These are phyloP conservation scores for Callyntrura sp. DNA, from an alignment of 2,888 invertebrate species.

Conservation along the genomic window DNA sequence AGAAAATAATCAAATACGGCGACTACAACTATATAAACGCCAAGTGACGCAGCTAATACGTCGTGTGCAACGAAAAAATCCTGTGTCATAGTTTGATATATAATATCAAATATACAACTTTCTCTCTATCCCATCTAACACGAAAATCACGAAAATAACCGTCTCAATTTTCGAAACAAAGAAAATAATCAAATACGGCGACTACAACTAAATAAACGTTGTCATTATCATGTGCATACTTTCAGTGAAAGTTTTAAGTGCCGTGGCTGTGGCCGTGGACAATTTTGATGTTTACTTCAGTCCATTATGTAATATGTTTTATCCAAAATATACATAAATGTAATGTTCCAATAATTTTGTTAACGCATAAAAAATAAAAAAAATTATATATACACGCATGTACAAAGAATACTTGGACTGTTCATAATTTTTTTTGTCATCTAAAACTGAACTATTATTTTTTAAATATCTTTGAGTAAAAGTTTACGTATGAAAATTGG, in stretches of 20 bases:
- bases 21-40: too few species aligned
- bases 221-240: constrained; percentile 1
- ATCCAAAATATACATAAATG: neutral
- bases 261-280: neutral
- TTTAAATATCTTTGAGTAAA: too few species aligned
- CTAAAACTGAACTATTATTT: too few species aligned
- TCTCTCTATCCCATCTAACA: too few species aligned
- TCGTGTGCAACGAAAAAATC: constrained; percentile 87
- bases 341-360: constrained; percentile 36
- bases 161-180: neutral
- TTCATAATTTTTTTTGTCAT: too few species aligned
- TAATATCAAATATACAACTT: too few species aligned
- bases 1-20: too few species aligned
- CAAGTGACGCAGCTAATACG: constrained; percentile 86
- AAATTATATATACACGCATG: constrained; percentile 37
- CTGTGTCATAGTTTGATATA: constrained; percentile 86
- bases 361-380: constrained; percentile 42
- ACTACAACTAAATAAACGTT: too few species aligned
- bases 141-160: neutral
- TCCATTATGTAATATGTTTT: neutral
- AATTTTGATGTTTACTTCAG: neutral
- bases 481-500: too few species aligned
- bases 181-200: too few species aligned
- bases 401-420: constrained; percentile 47
- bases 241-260: constrained; percentile 46